phyloP scores from a whole-genome alignment of 1,140 invertebrate species.

The Polypedilum vanderplanki region DNA sequence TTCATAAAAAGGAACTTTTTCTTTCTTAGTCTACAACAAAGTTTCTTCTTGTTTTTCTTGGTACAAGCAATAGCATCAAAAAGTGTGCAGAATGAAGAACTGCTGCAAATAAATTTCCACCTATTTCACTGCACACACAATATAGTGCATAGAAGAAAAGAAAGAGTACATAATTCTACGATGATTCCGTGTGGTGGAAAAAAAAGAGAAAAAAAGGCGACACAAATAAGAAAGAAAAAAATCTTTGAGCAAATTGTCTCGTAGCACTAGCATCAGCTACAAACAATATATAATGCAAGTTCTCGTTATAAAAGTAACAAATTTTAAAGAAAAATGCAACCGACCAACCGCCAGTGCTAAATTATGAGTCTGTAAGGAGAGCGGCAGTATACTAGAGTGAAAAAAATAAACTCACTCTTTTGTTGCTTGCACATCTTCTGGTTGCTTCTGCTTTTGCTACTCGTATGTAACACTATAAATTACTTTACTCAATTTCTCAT shows the following conservation, averaged over 20 bases:
- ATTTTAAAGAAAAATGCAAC: constrained; percentile 16
- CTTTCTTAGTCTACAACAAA: not conserved
- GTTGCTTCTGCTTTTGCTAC: too few relatives aligned
- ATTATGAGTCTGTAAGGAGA: constrained; percentile 21
- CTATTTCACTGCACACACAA: constrained; percentile 5
- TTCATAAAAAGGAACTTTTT: not conserved
- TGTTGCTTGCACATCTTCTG: constrained; percentile 12
- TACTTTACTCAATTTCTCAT: constrained; percentile 14
- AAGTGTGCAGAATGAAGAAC: constrained; percentile 4
- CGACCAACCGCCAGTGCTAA: constrained; percentile 19
- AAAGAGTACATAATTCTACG: constrained; percentile 11
- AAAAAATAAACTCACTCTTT: not conserved
- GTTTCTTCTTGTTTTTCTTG: too few relatives aligned
- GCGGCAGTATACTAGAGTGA: too few relatives aligned
- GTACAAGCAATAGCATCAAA: too few relatives aligned
- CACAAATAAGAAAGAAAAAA: not conserved
- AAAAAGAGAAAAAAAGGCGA: not conserved
- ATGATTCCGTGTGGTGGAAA: not conserved
- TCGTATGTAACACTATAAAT: not conserved
- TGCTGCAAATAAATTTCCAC: constrained; percentile 12
- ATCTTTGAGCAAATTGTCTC: constrained; percentile 16
- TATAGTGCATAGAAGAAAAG: not conserved
- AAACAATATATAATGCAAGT: not conserved
- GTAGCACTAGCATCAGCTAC: not conserved
- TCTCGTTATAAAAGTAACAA: constrained; percentile 21